These are phyloP conservation scores for Kryptopterus vitreolus DNA, from an alignment of 2,797 vertebrate species.

Conservation along the genomic window DNA sequence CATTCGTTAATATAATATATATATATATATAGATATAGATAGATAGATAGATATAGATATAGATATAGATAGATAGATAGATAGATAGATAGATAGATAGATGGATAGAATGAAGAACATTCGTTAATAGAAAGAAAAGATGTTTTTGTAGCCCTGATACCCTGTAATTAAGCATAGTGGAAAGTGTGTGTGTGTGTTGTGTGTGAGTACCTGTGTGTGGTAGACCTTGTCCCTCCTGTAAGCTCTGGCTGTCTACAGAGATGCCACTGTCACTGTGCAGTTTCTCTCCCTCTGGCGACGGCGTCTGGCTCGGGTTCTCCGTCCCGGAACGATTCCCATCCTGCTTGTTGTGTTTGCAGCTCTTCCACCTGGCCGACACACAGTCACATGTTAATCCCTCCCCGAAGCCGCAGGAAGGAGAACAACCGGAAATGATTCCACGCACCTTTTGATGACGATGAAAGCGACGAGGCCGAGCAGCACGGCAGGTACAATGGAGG, in stretches of 20 bases:
- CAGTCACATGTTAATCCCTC: background rate
- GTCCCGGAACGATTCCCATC: slow-evolving; percentile 82
- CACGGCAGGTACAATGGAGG: slow-evolving; percentile 21
- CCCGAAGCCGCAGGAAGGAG: no score
- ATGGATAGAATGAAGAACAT: background rate
- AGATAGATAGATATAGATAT: no score
- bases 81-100: no score
- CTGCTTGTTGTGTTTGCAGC: slow-evolving; percentile 96
- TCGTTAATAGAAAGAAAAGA: background rate
- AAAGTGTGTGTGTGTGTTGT: background rate
- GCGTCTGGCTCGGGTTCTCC: slow-evolving; percentile 84
- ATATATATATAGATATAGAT: no score
- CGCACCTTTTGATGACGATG: slow-evolving; percentile 25
- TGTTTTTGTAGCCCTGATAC: background rate
- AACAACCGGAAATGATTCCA: background rate
- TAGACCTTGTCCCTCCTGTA: slow-evolving; percentile 84
- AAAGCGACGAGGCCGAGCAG: slow-evolving; percentile 15
- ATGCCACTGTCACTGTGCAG: slow-evolving; percentile 97
- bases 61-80: no score
- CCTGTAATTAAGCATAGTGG: background rate
- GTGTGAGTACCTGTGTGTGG: slow-evolving; percentile 73
- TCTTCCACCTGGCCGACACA: slow-evolving; percentile 85
- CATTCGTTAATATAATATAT: no score
- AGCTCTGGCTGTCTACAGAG: slow-evolving; percentile 94
- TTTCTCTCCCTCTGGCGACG: slow-evolving; percentile 93